Base-by-base conservation (phyloP, 2,888 invertebrate species). In the Chymomyza amoena region DNA sequence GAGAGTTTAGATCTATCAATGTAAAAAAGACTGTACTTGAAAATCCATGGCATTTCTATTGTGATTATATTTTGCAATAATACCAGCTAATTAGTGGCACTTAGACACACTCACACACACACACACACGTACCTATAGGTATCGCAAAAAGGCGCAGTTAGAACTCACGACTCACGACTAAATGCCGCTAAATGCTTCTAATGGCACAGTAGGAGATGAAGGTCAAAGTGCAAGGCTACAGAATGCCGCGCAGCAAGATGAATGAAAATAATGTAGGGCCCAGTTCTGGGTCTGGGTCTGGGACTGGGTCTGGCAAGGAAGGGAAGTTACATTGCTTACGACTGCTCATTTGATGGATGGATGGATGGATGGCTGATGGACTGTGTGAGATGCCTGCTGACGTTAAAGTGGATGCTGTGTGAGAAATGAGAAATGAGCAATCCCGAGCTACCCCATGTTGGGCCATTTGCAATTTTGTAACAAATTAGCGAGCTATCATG, bases 391-490 rank as follows among this genome's bases (percentile, higher is more conserved):
- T 32, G 32, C 32, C 32, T 32, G 16, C 54, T 54, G 54, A 20
- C 57, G 15, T 15, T 57, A 13, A 54, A 51, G 15, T 15, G 54
- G 20, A 57, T 57, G 20, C 57, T 57, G 57, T 57, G 57, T 20
- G 54, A 18, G 54, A 18, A 45, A 25, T 57, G 57, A 60, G 60
- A 60, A 60, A 60, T 60, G 60, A 60, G 60, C 60, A 60, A 52
- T 39, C 20, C 66, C n/a, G 51, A 13, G 18, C 71, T 76, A 78
- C 84, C 86, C 84, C 81, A 72, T 81, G 77, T 73, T 68, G 68
- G 59, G 65, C 59, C 28, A 68, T 87, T 84, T 87, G 84, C 86
- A 83, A 85, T 78, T 87, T 83, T 83, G 88, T 85, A 87, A 78
- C 86, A 87, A 87, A 83, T 83, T 87, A 85, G 84, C 86, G 61